Base-by-base conservation (phyloP, 2,797 vertebrate genomes). In the Sebastes jordani region DNA sequence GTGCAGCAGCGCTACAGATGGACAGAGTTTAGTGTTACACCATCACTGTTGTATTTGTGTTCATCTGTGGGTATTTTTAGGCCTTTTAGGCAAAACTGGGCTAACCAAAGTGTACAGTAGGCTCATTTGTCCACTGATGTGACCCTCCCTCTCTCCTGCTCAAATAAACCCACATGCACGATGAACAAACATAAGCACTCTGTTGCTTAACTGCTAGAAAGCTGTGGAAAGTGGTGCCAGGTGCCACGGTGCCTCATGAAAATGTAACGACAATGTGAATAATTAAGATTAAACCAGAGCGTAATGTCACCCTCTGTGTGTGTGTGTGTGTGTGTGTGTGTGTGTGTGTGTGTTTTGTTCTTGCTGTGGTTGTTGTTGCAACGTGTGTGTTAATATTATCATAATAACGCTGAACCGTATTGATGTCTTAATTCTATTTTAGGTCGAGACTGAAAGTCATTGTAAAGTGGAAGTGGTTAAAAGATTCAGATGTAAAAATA, bases 231-330 rank as follows among this genome's bases (percentile, higher is more conserved):
- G 76, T 58, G 76, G 62, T 36, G 82, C 69, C 84, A 63, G 82
- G 85, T 77, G 81, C 86, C 38, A 20, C 78, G 0, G 81, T n/a
- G 76, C 85, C 79, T 92, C 90, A 90, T 94, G 78, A 88, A 92
- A 91, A 80, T 73, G 67, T 89, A 89, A 93, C 71, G 74, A 89
- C 78, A 84, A 85, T 89, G 89, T 92, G 90, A 94, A 93, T 93
- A 90, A 94, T 93, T 91, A 89, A 92, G 87, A 86, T 83, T 83
- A 87, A 89, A 91, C 84, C 74, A 84, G 81, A 73, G 84, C 59
- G 65, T 84, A 78, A 88, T 86, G 86, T 90, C 89, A 89, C 75
- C 59, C 29, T 46, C 30, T 63, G 67, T 81, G 59, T 56, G 78
- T 83, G 30, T 36, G 76, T 65, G 32, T 63, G 71, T 81, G 59